Conservation (phyloP, 2,113 vertebrate species). For the Atlantisia rogersi region DNA sequence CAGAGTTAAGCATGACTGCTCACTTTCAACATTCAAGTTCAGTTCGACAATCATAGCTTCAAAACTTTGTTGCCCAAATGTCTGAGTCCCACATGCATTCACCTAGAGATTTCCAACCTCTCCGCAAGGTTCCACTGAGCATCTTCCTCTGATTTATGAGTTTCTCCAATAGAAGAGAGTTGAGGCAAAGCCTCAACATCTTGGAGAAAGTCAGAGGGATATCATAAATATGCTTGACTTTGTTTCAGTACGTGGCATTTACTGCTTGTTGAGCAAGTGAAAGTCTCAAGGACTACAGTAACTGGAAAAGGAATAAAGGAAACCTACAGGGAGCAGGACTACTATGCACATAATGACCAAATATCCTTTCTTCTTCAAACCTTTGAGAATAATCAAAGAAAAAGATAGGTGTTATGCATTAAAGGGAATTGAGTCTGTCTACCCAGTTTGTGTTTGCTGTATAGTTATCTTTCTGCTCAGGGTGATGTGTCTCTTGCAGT, state of each 20-base stretch:
- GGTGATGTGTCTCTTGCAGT: background rate
- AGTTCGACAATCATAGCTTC: background rate
- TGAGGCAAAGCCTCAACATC: background rate
- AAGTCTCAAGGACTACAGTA: background rate
- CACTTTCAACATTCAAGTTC: background rate
- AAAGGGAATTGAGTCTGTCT: background rate
- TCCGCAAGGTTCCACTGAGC: background rate
- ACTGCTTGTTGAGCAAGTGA: background rate
- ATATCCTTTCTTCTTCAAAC: background rate
- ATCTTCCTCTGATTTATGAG: background rate
- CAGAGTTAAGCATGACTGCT: background rate
- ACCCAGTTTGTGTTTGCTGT: background rate
- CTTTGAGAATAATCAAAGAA: background rate
- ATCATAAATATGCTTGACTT: background rate
- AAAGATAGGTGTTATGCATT: background rate
- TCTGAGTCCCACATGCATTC: background rate
- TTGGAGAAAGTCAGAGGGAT: background rate
- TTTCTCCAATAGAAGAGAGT: background rate
- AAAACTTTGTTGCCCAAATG: background rate
- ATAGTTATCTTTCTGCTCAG: background rate
- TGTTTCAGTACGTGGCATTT: background rate
- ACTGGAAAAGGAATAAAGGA: background rate
- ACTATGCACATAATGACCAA: background rate
- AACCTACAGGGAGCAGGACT: background rate
- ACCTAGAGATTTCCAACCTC: background rate